Conservation (phyloP, 92 coral and sea anemone species). For the Epizoanthus fatuus region DNA sequence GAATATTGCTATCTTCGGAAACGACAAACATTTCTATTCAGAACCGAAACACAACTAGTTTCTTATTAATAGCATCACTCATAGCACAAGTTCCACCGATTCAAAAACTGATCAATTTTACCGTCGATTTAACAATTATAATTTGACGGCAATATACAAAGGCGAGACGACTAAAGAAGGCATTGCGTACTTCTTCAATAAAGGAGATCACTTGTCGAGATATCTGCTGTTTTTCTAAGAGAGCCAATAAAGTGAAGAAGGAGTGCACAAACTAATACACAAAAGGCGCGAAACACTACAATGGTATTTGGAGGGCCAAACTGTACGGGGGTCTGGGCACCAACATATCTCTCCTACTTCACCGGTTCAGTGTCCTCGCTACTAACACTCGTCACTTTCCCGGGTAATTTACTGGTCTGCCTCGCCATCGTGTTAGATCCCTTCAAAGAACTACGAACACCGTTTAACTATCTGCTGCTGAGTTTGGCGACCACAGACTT, state of each 20-base stretch:
- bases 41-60: too few species aligned
- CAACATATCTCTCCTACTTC: conserved; percentile 70
- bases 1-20: too few species aligned
- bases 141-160: too few species aligned
- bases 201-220: too few species aligned
- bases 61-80: too few species aligned
- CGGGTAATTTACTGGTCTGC: conserved; percentile 85
- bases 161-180: too few species aligned
- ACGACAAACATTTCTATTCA: too few species aligned
- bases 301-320: conserved; percentile 32
- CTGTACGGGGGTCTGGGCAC: conserved; percentile 61
- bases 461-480: conserved; percentile 80
- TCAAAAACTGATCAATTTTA: too few species aligned
- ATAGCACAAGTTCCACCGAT: too few species aligned
- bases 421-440: conserved; percentile 84
- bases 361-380: conserved; percentile 75
- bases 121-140: too few species aligned
- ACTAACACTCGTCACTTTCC: conserved; percentile 74
- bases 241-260: neutral
- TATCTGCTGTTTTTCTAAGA: too few species aligned
- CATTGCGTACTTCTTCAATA: too few species aligned
- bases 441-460: conserved; percentile 76
- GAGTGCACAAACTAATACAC: neutral
- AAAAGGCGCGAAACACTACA: neutral
- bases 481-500: conserved; percentile 86